These are phyloP conservation scores for Drosophila kurseongensis DNA, from an alignment of 1,140 invertebrate species.

Conservation along the genomic window DNA sequence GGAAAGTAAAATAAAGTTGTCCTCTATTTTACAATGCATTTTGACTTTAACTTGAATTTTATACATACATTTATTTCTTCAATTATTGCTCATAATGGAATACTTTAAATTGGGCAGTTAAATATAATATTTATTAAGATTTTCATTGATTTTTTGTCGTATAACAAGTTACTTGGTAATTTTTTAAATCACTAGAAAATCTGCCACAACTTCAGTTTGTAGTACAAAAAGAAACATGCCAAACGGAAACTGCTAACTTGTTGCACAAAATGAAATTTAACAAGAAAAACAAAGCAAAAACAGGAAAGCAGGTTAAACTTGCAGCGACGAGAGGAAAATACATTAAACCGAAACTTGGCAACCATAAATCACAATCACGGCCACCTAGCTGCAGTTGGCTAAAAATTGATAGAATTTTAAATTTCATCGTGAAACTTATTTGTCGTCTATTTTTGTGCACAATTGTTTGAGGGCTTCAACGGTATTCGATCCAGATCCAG, in stretches of 20 bases:
- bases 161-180: no score
- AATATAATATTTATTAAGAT: no score
- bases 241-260: constrained; percentile 12
- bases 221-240: not conserved
- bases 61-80: no score
- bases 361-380: constrained; percentile 47
- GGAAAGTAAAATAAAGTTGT: no score
- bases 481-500: constrained; percentile 23
- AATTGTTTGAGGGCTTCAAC: constrained; percentile 40
- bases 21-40: no score
- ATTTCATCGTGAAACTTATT: constrained; percentile 62
- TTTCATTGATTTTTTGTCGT: no score
- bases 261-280: constrained; percentile 10
- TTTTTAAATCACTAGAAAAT: constrained; percentile 2
- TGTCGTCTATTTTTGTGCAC: constrained; percentile 50
- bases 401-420: constrained; percentile 65
- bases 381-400: constrained; percentile 21
- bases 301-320: constrained; percentile 14
- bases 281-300: not conserved
- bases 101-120: no score
- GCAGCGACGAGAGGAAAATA: constrained; percentile 11
- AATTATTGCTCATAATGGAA: no score
- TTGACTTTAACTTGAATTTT: not conserved
- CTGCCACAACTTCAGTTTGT: not conserved
- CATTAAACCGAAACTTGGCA: constrained; percentile 24